Evolutionary conservation across 2,113 vertebrate species (phyloP), one percentile per base, ranked within the genome.

Genomic region (Syngnathus typhle): DNA sequence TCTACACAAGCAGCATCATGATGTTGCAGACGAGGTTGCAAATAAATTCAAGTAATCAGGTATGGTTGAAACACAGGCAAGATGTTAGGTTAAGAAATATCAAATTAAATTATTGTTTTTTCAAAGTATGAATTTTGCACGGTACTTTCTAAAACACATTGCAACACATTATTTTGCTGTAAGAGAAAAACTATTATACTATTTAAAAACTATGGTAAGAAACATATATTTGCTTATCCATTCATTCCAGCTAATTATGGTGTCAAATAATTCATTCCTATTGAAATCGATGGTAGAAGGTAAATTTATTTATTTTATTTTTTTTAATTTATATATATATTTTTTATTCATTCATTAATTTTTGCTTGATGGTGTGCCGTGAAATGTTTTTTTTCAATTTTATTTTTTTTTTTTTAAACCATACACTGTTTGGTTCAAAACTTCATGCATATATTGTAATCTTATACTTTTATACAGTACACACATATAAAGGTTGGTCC

Each of bases 1-100:
- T 60, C 10, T 18, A n/a, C 37, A 39, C 9, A n/a, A 62, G 27
- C 58, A 64, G 60, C 54, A 64, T 75, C 69, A 69, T 46, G 56
- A 64, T 75, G 74, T 65, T 19, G 43, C 37, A 70, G 27, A 79
- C 47, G 52, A 27, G 44, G 52, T 67, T 75, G 60, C n/a, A 68
- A 55, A 78, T 74, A 49, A 70, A 80, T 78, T 64, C 73, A 59
- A 54, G 67, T 56, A 13, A 79, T 38, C 23, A 46, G 5, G 46
- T 69, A 49, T 55, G 10, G 1, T 32, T 55, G 13, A 16, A 16
- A 36, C 3, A 15, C 6, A 8, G 9, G 12, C 32, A 13, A 56
- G 6, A 4, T 56, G 18, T 56, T 56, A 6, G 6, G 27, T 36
- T 32, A 15, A 36, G 36, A 36, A 15, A 16, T 32, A 56, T 8